phyloP scores from a whole-genome alignment of 1,140 invertebrate species.

The Polyergus mexicanus region DNA sequence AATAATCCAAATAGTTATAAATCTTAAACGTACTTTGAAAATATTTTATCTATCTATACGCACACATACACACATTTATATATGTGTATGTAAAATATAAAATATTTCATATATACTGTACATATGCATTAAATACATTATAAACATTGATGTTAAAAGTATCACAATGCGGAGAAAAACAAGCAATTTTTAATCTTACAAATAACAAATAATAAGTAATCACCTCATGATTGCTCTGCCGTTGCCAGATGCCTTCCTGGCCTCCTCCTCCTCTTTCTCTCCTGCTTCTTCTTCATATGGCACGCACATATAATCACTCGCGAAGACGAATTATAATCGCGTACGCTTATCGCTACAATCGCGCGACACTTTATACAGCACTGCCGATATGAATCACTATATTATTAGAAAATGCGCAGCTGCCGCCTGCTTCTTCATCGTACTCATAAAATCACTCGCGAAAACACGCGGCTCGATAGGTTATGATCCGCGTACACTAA shows the following conservation, averaged over 20 bases:
- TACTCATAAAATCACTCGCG: background rate
- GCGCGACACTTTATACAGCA: background rate
- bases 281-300: background rate
- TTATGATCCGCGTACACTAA: constrained; percentile 8
- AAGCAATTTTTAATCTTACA: background rate
- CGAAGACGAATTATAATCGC: background rate
- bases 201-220: background rate
- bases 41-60: background rate
- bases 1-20: no score
- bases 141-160: no score
- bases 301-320: background rate
- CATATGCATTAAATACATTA: no score
- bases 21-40: background rate
- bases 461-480: background rate
- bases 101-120: background rate
- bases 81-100: background rate
- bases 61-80: background rate
- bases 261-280: background rate
- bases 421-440: background rate
- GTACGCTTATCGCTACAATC: background rate
- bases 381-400: background rate
- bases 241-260: background rate
- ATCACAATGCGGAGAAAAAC: no score
- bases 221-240: background rate
- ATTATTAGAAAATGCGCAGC: background rate